Percentiles rank a stretch among this genome's conserved stretches.
Evolutionary conservation across 2,888 invertebrate genomes (phyloP).

Genomic region (Cephalotes varians): DNA sequence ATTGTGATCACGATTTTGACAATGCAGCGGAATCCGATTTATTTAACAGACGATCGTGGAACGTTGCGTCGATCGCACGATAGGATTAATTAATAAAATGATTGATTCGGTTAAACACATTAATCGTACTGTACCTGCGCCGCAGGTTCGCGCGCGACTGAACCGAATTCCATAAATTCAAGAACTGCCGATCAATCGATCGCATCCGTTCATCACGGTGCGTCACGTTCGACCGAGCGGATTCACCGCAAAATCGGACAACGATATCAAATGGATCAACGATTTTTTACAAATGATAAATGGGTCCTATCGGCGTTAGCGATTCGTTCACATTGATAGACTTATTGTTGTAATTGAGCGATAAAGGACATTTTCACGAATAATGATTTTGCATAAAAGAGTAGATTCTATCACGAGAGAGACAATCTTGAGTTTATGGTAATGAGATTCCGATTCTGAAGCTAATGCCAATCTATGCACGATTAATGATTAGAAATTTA

Average conservation of each 20-base stretch:
- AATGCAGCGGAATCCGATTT: conserved; percentile 14
- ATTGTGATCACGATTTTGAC: conserved; percentile 18
- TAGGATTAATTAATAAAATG: conserved; percentile 48
- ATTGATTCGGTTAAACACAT: conserved; percentile 49
- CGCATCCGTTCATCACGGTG: conserved; percentile 39
- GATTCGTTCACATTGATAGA: conserved; percentile 43
- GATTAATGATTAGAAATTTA: neutral
- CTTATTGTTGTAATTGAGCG: conserved; percentile 42
- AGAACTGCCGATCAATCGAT: conserved; percentile 32
- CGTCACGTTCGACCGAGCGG: conserved; percentile 1
- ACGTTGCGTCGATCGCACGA: conserved; percentile 4
- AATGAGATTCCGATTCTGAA: conserved; percentile 2
- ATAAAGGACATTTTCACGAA: conserved; percentile 7
- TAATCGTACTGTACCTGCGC: conserved; percentile 21
- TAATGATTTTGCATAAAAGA: neutral
- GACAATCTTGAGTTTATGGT: neutral
- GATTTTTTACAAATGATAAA: conserved; percentile 32
- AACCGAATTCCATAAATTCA: conserved; percentile 34
- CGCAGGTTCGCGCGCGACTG: conserved; percentile 16
- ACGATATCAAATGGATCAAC: conserved; percentile 42
- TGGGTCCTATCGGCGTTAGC: conserved; percentile 12
- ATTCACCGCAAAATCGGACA: conserved; percentile 41
- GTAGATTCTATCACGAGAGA: neutral
- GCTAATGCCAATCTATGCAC: neutral
- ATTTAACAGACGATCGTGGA: conserved; percentile 25